phyloP scores from a whole-genome alignment of 2,113 vertebrate species.

The Lipophrys pholis region DNA sequence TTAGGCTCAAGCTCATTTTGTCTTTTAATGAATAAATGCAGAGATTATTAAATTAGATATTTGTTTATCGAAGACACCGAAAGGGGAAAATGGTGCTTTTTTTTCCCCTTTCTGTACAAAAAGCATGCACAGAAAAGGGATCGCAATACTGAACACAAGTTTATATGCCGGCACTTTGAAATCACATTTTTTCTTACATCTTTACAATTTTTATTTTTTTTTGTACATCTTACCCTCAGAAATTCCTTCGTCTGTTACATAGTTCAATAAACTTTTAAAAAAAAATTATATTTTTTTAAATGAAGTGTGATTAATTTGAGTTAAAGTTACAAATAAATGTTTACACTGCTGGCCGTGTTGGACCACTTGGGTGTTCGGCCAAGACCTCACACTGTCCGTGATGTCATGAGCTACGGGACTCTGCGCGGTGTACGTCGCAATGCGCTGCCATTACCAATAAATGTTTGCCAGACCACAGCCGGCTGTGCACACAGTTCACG shows the following conservation, averaged over 20 bases:
- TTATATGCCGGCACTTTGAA: too few species aligned
- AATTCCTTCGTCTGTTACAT: background rate
- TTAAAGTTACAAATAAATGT: constrained; percentile 20
- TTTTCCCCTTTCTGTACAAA: background rate
- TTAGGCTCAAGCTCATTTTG: background rate
- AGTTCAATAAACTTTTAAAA: constrained; percentile 37
- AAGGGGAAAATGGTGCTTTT: background rate
- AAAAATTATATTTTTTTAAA: too few species aligned
- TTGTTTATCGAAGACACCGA: background rate
- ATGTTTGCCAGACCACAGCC: constrained; percentile 18
- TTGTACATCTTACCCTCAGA: background rate
- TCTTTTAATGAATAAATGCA: background rate
- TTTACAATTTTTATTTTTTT: background rate
- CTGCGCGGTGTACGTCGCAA: background rate
- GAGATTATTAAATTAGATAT: background rate
- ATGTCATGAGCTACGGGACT: constrained; percentile 24
- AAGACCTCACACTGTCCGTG: constrained; percentile 30
- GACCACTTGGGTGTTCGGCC: constrained; percentile 3
- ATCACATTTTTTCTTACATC: background rate
- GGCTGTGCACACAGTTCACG: background rate
- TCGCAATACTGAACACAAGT: background rate
- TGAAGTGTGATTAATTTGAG: constrained; percentile 9
- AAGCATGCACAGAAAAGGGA: background rate
- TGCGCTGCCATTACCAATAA: constrained; percentile 5
- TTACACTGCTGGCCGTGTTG: constrained; percentile 21